phyloP scores from a whole-genome alignment of 1,140 invertebrate species.

The Steinernema feltiae region DNA sequence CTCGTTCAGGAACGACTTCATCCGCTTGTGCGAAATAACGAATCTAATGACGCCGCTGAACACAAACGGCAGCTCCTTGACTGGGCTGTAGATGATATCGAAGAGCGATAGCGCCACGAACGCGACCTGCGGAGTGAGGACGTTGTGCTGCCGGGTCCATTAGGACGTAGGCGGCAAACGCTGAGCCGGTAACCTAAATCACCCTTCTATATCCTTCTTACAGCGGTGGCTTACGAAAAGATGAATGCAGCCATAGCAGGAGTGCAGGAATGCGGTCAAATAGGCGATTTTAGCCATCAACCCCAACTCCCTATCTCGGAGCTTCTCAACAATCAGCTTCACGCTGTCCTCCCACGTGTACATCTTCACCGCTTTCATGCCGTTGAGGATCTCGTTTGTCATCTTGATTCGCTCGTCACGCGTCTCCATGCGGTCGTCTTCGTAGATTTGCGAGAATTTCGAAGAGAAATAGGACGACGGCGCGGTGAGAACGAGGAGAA shows the following conservation, averaged over 20 bases:
- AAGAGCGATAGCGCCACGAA: constrained; percentile 95
- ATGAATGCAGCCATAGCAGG: neutral
- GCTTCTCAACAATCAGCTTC: neutral
- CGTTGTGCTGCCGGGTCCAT: constrained; percentile 53
- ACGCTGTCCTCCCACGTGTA: neutral
- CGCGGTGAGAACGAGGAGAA: neutral
- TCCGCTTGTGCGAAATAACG: constrained; percentile 39
- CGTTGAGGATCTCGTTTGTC: neutral
- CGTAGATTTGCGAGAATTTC: no score
- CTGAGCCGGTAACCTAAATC: constrained; percentile 34
- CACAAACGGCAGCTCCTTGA: constrained; percentile 63
- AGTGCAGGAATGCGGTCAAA: neutral
- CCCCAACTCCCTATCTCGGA: neutral
- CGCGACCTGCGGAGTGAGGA: constrained; percentile 62
- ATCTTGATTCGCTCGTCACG: neutral
- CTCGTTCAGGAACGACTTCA: constrained; percentile 47
- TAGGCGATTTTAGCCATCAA: neutral
- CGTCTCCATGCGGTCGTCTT: neutral
- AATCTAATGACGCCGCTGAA: constrained; percentile 43
- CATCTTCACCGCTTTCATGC: neutral
- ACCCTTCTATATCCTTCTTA: neutral
- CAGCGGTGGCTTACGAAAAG: neutral
- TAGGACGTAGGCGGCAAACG: constrained; percentile 60
- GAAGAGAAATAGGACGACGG: neutral
- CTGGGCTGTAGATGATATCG: constrained; percentile 89